A percentile compares a stretch with the other conserved stretches of the same genome.
Conservation (phyloP, 2,113 vertebrate genomes). For the Pangasianodon gigas region DNA sequence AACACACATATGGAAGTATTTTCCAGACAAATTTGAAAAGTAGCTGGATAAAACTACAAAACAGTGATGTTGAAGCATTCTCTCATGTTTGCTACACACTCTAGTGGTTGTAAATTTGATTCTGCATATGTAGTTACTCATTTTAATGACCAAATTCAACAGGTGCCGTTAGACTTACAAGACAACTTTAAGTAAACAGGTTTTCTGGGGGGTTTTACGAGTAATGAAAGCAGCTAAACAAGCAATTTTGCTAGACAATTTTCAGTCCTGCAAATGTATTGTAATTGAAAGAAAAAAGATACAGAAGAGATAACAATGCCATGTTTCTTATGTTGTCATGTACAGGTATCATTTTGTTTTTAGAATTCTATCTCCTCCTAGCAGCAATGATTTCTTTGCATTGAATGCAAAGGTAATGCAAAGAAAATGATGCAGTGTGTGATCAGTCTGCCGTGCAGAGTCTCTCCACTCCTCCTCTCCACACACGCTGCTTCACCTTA, state of each 20-base stretch:
- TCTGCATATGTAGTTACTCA: neutral
- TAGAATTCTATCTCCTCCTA: neutral
- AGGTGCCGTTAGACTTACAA: neutral
- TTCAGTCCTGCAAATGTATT: neutral
- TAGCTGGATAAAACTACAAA: neutral
- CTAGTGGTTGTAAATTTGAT: neutral
- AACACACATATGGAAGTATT: no score
- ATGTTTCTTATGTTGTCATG: neutral
- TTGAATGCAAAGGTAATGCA: neutral
- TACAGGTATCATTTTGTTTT: neutral
- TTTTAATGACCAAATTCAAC: neutral
- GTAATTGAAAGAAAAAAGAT: neutral
- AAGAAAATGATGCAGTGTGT: neutral
- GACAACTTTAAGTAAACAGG: neutral
- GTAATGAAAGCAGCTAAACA: neutral
- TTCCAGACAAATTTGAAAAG: no score
- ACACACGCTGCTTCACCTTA: neutral
- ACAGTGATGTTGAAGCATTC: neutral
- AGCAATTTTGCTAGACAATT: neutral
- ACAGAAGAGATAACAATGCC: neutral
- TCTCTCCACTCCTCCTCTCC: neutral
- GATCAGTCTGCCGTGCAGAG: neutral
- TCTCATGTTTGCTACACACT: neutral
- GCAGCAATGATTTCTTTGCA: neutral
- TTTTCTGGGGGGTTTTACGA: neutral